Percentiles rank a stretch among this genome's conserved stretches.
phyloP scores from a whole-genome alignment of 2,113 vertebrate species.

The Neogobius melanostomus region DNA sequence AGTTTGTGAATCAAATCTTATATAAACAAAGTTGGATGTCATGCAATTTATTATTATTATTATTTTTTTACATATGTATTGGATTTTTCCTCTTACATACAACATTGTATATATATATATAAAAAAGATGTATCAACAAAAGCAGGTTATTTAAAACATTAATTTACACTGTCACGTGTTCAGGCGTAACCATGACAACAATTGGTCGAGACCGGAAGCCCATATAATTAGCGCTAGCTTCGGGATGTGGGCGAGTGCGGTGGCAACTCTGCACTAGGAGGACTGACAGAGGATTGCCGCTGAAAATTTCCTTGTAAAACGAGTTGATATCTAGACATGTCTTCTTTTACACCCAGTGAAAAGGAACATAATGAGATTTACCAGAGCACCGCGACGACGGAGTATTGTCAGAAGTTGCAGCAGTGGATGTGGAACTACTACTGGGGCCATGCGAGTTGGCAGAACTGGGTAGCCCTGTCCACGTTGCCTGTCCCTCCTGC shows the following conservation, averaged over 20 bases:
- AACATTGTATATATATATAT: too few species aligned
- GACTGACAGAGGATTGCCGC: not conserved
- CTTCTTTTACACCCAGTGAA: constrained; percentile 3
- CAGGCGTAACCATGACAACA: not conserved
- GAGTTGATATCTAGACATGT: constrained; percentile 33
- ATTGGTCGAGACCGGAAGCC: constrained; percentile 3
- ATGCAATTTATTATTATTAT: too few species aligned
- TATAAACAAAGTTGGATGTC: too few species aligned
- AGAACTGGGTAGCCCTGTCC: constrained; percentile 74
- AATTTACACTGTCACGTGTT: not conserved
- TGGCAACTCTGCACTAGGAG: not conserved
- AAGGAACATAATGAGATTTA: constrained; percentile 5
- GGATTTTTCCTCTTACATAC: too few species aligned
- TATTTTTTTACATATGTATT: too few species aligned
- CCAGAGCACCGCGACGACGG: constrained; percentile 53
- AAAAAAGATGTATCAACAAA: too few species aligned
- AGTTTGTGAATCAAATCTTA: too few species aligned
- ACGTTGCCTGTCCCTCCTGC: constrained; percentile 63
- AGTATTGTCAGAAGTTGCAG: constrained; percentile 86
- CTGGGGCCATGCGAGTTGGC: constrained; percentile 85
- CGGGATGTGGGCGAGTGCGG: not conserved
- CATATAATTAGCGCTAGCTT: constrained; percentile 11
- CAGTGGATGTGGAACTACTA: constrained; percentile 93
- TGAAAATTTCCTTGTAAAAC: not conserved
- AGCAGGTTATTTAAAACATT: too few species aligned